Percentiles rank a stretch among this genome's conserved stretches.
phyloP scores from a whole-genome alignment of 2,113 vertebrate species.

The Calyptomena viridis region DNA sequence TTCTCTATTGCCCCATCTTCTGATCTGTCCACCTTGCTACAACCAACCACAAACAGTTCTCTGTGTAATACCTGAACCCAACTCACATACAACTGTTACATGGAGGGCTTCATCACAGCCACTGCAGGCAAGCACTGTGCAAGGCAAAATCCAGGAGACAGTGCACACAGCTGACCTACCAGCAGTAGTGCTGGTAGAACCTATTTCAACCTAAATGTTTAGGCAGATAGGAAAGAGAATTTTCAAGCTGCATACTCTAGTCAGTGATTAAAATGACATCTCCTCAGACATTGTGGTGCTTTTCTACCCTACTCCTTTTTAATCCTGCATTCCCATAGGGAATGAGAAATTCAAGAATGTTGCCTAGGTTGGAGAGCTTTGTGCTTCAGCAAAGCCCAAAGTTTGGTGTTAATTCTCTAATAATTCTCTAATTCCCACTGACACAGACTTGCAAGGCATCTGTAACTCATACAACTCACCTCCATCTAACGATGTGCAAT shows the following conservation, averaged over 20 bases:
- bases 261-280: not conserved
- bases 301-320: not conserved
- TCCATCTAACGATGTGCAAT: not conserved
- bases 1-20: not conserved
- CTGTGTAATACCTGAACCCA: not conserved
- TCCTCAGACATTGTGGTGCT: not conserved
- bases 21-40: not conserved
- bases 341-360: not conserved
- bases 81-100: not conserved
- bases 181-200: not conserved
- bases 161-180: not conserved
- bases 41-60: not conserved
- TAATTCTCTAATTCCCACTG: not conserved
- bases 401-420: not conserved
- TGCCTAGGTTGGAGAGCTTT: not conserved
- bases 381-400: not conserved
- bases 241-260: not conserved
- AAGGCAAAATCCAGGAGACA: not conserved
- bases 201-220: not conserved
- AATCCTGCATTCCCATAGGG: not conserved
- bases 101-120: not conserved
- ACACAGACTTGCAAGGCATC: not conserved
- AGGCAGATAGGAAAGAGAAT: not conserved
- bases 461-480: not conserved
- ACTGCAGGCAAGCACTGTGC: not conserved